A percentile compares a stretch with the other conserved stretches of the same genome.
Evolutionary conservation across 2,113 vertebrate species (phyloP).

Genomic region (Chamaea fasciata): DNA sequence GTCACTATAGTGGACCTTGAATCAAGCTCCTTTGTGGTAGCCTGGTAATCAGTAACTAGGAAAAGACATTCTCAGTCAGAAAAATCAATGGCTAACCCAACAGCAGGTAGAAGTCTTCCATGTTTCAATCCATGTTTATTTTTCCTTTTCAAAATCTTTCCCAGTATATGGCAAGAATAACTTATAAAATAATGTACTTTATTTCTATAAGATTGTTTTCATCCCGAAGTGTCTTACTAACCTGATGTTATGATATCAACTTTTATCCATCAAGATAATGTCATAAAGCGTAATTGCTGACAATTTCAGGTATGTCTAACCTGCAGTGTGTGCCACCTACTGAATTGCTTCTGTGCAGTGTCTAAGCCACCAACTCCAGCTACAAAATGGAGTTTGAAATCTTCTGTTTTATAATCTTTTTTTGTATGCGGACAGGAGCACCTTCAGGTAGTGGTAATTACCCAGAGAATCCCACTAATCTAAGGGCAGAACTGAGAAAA

Average conservation of each 20-base stretch:
- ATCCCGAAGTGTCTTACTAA: background rate
- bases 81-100: constrained; percentile 8
- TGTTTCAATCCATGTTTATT: background rate
- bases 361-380: background rate
- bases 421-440: background rate
- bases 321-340: background rate
- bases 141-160: background rate
- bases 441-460: background rate
- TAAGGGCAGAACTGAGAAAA: background rate
- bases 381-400: background rate
- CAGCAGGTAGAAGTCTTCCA: background rate
- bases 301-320: background rate
- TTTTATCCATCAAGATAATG: background rate
- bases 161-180: background rate
- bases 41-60: constrained; percentile 5
- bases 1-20: background rate
- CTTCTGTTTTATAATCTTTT: background rate
- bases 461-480: background rate
- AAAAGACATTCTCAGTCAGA: background rate
- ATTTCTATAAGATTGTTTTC: background rate
- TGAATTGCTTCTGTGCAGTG: background rate
- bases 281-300: background rate
- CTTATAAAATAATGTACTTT: background rate
- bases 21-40: background rate
- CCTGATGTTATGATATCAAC: rapidly evolving